Evolutionary conservation across 1,140 invertebrate species (phyloP).

Genomic region (Hycleus phaleratus): DNA sequence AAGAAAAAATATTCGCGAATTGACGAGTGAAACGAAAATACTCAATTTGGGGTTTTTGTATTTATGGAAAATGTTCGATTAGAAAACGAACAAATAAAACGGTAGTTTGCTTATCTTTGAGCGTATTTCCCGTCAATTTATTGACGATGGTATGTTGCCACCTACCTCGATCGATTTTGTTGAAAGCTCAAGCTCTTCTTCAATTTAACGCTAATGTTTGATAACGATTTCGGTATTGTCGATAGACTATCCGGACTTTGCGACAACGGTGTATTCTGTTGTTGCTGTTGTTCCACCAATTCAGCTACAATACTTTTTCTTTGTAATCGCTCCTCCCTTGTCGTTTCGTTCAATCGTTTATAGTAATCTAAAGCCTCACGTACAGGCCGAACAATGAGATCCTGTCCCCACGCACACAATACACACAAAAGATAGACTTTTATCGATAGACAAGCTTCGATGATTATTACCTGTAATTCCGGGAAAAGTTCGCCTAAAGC

Average conservation of each 20-base stretch:
- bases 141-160: too few relatives aligned
- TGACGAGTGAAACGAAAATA: too few relatives aligned
- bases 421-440: background rate
- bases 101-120: too few relatives aligned
- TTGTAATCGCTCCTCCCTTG: slow-evolving; percentile 53
- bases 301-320: slow-evolving; percentile 51
- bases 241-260: slow-evolving; percentile 32
- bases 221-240: slow-evolving; percentile 46
- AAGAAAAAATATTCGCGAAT: too few relatives aligned
- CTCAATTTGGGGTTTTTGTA: too few relatives aligned
- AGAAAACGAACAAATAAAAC: too few relatives aligned
- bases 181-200: slow-evolving; percentile 40
- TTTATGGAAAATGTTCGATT: too few relatives aligned
- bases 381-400: slow-evolving; percentile 47
- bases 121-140: too few relatives aligned
- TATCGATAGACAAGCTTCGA: background rate
- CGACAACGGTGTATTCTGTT: slow-evolving; percentile 33
- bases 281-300: slow-evolving; percentile 20
- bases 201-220: slow-evolving; percentile 48
- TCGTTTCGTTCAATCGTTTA: slow-evolving; percentile 55
- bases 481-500: slow-evolving; percentile 62
- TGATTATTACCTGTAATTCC: slow-evolving; percentile 53
- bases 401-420: slow-evolving; percentile 25
- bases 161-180: slow-evolving; percentile 37
- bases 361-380: slow-evolving; percentile 55